Evolutionary conservation across 2,113 vertebrate species (phyloP).

Genomic region (Eurypyga helias): DNA sequence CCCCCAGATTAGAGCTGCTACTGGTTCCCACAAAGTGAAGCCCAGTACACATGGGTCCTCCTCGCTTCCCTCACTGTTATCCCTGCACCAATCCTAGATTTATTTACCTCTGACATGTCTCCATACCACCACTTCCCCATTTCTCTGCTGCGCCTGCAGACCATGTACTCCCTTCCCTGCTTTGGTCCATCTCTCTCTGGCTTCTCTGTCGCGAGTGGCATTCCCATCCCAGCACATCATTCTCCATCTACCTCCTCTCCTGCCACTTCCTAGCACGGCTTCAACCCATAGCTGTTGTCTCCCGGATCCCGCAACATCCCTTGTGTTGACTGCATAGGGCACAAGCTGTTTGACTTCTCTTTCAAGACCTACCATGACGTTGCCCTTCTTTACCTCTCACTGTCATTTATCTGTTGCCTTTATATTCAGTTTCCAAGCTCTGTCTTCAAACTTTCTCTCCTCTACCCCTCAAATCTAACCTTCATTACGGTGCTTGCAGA

Average conservation of each 20-base stretch:
- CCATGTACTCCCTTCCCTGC: not conserved
- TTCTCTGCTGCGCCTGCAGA: not conserved
- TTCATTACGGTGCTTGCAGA: not conserved
- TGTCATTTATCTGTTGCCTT: not conserved
- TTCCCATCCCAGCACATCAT: not conserved
- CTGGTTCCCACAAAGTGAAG: not conserved
- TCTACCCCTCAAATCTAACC: not conserved
- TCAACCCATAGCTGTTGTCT: not conserved
- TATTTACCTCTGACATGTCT: not conserved
- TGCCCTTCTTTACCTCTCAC: not conserved
- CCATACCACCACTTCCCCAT: not conserved
- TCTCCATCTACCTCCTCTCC: not conserved
- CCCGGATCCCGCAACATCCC: not conserved
- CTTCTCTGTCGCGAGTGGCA: not conserved
- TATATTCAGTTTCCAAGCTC: not conserved
- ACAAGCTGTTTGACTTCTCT: not conserved
- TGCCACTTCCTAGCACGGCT: not conserved
- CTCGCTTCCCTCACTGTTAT: not conserved
- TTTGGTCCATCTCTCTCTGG: not conserved
- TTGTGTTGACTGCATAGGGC: not conserved
- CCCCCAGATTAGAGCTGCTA: not conserved
- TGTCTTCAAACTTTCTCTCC: not conserved
- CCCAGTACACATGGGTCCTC: not conserved
- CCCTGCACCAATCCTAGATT: not conserved
- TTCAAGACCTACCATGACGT: rapidly evolving